phyloP scores from a whole-genome alignment of 37 sponge, comb jelly and placozoan species.

The Geodia barretti region DNA sequence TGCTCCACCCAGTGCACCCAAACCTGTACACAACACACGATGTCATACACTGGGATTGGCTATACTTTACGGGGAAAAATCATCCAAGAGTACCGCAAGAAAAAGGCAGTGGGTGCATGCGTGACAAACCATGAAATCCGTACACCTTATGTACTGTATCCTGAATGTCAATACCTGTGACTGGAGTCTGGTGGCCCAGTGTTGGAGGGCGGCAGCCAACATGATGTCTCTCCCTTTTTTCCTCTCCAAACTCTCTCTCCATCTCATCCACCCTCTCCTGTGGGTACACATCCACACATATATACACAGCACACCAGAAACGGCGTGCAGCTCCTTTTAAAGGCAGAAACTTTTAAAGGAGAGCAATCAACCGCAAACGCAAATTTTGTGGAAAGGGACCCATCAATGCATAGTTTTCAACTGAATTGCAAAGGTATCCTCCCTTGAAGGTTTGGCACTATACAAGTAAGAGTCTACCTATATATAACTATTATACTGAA shows the following conservation, averaged over 20 bases:
- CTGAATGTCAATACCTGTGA: constrained; percentile 14
- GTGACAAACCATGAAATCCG: background rate
- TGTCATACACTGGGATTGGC: background rate
- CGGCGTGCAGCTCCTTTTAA: background rate
- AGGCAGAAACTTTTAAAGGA: too few species aligned
- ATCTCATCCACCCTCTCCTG: constrained; percentile 24
- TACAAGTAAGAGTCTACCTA: too few species aligned
- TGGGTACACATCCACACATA: background rate
- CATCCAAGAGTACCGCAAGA: too few species aligned
- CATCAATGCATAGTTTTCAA: too few species aligned
- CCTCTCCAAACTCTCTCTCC: constrained; percentile 9
- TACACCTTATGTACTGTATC: too few species aligned
- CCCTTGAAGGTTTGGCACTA: too few species aligned
- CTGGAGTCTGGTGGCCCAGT: constrained; percentile 41
- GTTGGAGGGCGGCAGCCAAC: constrained; percentile 20
- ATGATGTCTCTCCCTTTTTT: background rate
- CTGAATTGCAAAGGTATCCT: too few species aligned
- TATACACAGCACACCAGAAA: background rate
- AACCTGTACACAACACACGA: background rate
- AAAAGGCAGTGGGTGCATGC: background rate
- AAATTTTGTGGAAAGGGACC: too few species aligned
- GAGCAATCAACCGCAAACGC: too few species aligned
- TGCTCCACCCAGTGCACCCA: constrained; percentile 12
- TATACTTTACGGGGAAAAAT: background rate
- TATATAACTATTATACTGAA: background rate